A percentile compares a stretch with the other conserved stretches of the same genome.
These are phyloP conservation scores for Bos taurus DNA, from an alignment of 2,113 vertebrate genomes.

Conservation along the genomic window ARS-UCD2.0 NC_037344.1:40529001-40529500, in stretches of 20 bases:
- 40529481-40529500: background rate
- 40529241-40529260: background rate
- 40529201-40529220: background rate
- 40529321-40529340: background rate
- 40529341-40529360: background rate
- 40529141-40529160: background rate
- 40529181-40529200: background rate
- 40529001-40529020: background rate
- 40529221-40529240: background rate
- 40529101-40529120: background rate
- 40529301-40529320: background rate
- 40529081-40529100: background rate
- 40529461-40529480: background rate
- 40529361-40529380: background rate
- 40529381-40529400: background rate
- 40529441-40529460: background rate
- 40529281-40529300: background rate
- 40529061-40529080: background rate
- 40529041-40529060: background rate
- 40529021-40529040: background rate
- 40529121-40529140: background rate
- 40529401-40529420: background rate
- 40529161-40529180: background rate
- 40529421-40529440: background rate
- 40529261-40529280: background rate